These are phyloP conservation scores for Drosophila pandora DNA, from an alignment of 1,140 invertebrate species.

Conservation along the genomic window DNA sequence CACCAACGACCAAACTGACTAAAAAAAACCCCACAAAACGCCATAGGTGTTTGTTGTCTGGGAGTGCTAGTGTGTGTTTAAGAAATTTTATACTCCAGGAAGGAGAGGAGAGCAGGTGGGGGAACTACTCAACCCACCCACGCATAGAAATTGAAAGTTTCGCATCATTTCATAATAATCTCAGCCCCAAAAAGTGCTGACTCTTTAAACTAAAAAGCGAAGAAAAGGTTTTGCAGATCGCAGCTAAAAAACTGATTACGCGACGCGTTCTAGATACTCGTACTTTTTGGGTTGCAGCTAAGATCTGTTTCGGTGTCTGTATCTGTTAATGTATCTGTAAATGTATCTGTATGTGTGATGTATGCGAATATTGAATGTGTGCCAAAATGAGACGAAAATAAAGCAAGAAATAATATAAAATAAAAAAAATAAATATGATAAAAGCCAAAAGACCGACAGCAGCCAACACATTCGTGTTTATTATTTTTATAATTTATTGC, in stretches of 20 bases:
- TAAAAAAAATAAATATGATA: conserved; percentile 12
- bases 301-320: conserved; percentile 42
- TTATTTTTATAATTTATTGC: conserved; percentile 72
- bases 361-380: conserved; percentile 51
- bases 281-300: conserved; percentile 41
- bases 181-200: conserved; percentile 6
- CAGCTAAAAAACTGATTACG: conserved; percentile 71
- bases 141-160: conserved; percentile 75
- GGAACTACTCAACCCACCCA: conserved; percentile 54
- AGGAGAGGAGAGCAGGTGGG: conserved; percentile 1
- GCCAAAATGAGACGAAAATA: conserved; percentile 53
- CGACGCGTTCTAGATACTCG: conserved; percentile 71
- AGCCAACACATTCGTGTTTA: conserved; percentile 56
- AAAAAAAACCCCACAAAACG: conserved; percentile 13
- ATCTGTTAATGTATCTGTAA: neutral
- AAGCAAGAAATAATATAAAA: neutral
- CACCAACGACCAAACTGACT: conserved; percentile 45
- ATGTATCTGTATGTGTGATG: neutral
- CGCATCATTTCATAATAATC: conserved; percentile 53
- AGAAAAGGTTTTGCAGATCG: conserved; percentile 34
- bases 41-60: conserved; percentile 36
- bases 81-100: too few species aligned
- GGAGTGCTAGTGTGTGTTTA: conserved; percentile 6
- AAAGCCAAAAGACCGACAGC: conserved; percentile 12
- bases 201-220: conserved; percentile 4